phyloP scores from a whole-genome alignment of 2,888 invertebrate genomes.

The Sesia bembeciformis region DNA sequence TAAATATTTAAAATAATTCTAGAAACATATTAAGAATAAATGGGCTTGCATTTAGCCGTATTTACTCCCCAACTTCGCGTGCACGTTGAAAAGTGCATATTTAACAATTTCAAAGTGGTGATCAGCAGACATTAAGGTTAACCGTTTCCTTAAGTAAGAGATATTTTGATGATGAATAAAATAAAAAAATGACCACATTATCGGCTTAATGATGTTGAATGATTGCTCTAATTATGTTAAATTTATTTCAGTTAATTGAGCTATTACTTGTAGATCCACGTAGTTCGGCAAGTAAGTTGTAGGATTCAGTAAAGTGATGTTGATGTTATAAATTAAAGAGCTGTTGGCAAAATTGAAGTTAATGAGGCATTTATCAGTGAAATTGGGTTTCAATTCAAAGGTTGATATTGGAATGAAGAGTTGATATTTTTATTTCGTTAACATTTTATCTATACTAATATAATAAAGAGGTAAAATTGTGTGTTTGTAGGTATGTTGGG shows the following conservation, averaged over 20 bases:
- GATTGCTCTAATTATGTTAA: not conserved
- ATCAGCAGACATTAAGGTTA: conserved; percentile 5
- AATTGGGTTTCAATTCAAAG: too few species aligned
- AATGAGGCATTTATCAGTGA: too few species aligned
- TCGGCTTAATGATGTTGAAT: not conserved
- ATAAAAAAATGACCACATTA: not conserved
- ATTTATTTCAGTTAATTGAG: not conserved
- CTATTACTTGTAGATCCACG: not conserved
- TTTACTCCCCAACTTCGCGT: not conserved
- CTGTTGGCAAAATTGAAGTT: too few species aligned
- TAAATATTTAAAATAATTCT: not conserved
- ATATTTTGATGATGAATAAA: conserved; percentile 3
- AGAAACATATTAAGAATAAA: not conserved
- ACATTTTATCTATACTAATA: too few species aligned
- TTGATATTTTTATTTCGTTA: too few species aligned
- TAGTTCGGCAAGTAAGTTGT: too few species aligned
- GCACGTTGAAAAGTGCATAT: not conserved
- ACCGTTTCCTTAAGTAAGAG: conserved; percentile 2
- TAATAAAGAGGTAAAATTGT: too few species aligned
- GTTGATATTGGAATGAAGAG: too few species aligned
- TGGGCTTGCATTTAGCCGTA: not conserved
- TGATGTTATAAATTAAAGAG: too few species aligned
- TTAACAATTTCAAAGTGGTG: not conserved
- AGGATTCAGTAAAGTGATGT: too few species aligned
- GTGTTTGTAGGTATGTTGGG: too few species aligned